phyloP scores from a whole-genome alignment of 1,140 invertebrate species.

The Drosophila fuyamai region DNA sequence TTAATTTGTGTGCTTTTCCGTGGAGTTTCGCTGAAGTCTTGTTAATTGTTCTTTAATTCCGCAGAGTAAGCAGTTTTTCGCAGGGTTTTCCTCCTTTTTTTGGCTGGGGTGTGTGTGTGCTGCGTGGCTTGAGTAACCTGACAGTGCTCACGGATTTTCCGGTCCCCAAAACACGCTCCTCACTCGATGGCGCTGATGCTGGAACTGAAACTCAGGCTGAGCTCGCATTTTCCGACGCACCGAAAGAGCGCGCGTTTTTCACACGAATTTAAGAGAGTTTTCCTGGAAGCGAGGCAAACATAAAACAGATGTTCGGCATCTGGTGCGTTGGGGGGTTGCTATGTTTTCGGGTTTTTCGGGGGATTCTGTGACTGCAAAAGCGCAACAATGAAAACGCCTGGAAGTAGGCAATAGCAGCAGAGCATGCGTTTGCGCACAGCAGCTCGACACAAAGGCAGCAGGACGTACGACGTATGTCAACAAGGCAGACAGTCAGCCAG shows the following conservation, averaged over 20 bases:
- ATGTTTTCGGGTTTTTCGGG: neutral
- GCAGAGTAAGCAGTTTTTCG: slow-evolving; percentile 29
- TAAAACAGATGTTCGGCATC: slow-evolving; percentile 73
- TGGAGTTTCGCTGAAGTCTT: slow-evolving; percentile 1
- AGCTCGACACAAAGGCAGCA: slow-evolving; percentile 19
- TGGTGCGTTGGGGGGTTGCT: slow-evolving; percentile 6
- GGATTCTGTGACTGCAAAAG: slow-evolving; percentile 57
- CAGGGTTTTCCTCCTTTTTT: slow-evolving; percentile 7
- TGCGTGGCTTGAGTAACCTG: slow-evolving; percentile 31
- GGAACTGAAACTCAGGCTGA: slow-evolving; percentile 58
- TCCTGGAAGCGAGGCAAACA: slow-evolving; percentile 75
- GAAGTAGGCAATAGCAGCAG: slow-evolving; percentile 62
- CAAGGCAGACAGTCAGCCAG: slow-evolving; percentile 66
- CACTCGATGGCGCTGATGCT: slow-evolving; percentile 73
- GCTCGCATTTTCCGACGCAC: slow-evolving; percentile 51
- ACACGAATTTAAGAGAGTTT: slow-evolving; percentile 30
- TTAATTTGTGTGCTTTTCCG: slow-evolving; percentile 8
- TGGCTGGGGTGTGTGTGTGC: slow-evolving; percentile 25
- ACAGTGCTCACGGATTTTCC: slow-evolving; percentile 41
- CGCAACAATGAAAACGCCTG: slow-evolving; percentile 77
- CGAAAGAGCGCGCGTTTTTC: slow-evolving; percentile 1
- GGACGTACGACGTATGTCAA: slow-evolving; percentile 43
- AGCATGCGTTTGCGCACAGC: slow-evolving; percentile 71
- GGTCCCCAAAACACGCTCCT: slow-evolving; percentile 36
- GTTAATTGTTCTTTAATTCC: slow-evolving; percentile 33